Conservation (phyloP, 2,113 vertebrate genomes). For the Brienomyrus brachyistius region DNA sequence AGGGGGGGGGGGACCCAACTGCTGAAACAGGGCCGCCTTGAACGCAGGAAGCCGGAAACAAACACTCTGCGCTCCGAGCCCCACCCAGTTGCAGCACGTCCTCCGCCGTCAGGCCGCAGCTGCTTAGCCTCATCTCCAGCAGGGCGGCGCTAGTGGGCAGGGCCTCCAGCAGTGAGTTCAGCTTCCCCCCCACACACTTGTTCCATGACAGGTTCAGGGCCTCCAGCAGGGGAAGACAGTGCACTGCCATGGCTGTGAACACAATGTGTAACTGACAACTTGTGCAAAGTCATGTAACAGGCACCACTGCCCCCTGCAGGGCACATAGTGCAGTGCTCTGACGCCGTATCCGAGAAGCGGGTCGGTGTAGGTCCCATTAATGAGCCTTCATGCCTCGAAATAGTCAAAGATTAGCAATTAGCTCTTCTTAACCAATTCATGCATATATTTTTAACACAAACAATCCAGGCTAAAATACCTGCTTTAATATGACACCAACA, state of each 20-base stretch:
- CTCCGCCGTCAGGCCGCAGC: constrained; percentile 72
- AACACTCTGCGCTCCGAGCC: neutral
- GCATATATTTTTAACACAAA: neutral
- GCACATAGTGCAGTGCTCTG: neutral
- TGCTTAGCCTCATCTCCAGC: constrained; percentile 72
- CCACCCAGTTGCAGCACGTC: constrained; percentile 72
- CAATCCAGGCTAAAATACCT: neutral
- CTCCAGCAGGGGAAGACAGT: constrained; percentile 63
- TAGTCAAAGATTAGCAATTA: neutral
- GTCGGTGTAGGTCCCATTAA: neutral
- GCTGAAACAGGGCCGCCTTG: neutral
- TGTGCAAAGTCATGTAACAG: neutral
- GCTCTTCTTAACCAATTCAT: neutral
- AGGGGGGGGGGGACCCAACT: neutral
- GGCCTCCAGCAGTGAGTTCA: constrained; percentile 64
- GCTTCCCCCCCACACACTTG: constrained; percentile 75
- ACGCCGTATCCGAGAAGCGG: neutral
- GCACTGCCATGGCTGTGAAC: constrained; percentile 61
- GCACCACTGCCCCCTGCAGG: neutral
- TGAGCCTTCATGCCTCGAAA: neutral
- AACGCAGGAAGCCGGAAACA: neutral
- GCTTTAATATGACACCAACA: neutral
- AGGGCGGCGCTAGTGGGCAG: constrained; percentile 58
- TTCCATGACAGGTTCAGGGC: constrained; percentile 79
- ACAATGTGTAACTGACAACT: constrained; percentile 18